Percentiles rank a stretch among this genome's conserved stretches.
phyloP scores from a whole-genome alignment of 2,113 vertebrate genomes.

The Chionis minor region DNA sequence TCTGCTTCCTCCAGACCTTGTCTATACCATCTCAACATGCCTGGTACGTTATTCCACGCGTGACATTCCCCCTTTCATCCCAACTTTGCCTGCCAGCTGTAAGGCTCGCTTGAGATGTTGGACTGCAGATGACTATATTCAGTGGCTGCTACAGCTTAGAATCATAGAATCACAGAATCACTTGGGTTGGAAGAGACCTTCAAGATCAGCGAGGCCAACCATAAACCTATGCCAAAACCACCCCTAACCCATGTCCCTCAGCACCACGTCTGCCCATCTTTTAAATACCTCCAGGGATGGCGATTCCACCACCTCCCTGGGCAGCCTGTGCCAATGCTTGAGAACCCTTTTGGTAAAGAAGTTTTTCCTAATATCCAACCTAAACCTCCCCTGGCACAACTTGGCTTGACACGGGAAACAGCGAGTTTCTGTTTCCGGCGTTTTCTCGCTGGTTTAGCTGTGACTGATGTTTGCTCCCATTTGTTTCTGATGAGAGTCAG shows the following conservation, averaged over 20 bases:
- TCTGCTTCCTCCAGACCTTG: neutral
- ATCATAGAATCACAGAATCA: too few relatives aligned
- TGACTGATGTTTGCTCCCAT: neutral
- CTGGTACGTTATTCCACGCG: accelerated
- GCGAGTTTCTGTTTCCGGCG: neutral
- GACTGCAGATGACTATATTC: neutral
- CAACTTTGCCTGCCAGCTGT: neutral
- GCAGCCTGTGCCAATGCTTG: too few relatives aligned
- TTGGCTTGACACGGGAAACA: neutral
- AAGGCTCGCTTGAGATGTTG: neutral
- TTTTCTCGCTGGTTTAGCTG: neutral
- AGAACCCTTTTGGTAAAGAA: too few relatives aligned
- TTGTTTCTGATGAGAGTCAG: neutral
- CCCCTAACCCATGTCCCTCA: too few relatives aligned
- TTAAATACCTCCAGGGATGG: too few relatives aligned
- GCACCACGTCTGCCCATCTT: too few relatives aligned
- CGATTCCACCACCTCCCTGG: too few relatives aligned
- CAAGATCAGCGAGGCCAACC: too few relatives aligned
- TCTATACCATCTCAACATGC: accelerated
- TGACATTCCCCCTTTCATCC: neutral
- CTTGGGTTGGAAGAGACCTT: too few relatives aligned
- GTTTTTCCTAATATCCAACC: too few relatives aligned
- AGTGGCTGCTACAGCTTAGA: neutral
- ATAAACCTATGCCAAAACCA: too few relatives aligned
- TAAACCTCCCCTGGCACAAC: too few relatives aligned